Base-by-base conservation (phyloP, 2,113 vertebrate genomes). In the Columba janthina region DNA sequence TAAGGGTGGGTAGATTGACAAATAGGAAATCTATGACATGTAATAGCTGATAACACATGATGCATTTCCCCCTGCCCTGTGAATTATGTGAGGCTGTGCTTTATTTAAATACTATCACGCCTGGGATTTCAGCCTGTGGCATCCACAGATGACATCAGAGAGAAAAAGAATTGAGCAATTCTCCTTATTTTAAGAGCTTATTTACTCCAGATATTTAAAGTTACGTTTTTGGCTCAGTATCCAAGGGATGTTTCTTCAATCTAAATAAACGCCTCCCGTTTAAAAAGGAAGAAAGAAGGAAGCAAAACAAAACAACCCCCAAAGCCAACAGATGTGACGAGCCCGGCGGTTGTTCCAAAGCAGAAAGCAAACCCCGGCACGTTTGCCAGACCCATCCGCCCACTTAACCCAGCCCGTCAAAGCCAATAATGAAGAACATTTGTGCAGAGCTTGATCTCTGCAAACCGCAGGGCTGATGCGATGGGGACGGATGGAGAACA, bases 401-500 rank as follows among this genome's bases (percentile, higher is more conserved):
- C 72, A n/a, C 57, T 58, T 1, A 21, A 13, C 62, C 32, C 2
- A 64, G 67, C 16, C 79, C 42, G 44, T 36, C 38, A 60, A n/a
- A 48, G 1, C 25, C 71, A 20, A 9, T 25, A 44, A 38, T 24
- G 26, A 56, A 18, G 58, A 62, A 40, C 40, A 32, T 10, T 46
- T 5, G 54, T 0, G 10, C 70, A 1, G 42, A 0, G 15, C 60
- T 67, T 10, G 15, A 3, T 25, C 42, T 11, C 3, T 20, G 26
- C 36, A 57, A 36, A 40, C 38, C 9, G 0, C 1, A 2, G 34
- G 34, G 42, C 21, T 46, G 44, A 46, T 5, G 10, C 0, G 8
- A 6, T 1, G n/a, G 57, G 71, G 51, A 7, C 1, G 3, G 1
- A 15, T 0, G 2, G 56, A 8, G 51, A 50, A 16, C 3, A 0